Conservation (phyloP, 1,140 invertebrate genomes). For the Sesamia nonagrioides region DNA sequence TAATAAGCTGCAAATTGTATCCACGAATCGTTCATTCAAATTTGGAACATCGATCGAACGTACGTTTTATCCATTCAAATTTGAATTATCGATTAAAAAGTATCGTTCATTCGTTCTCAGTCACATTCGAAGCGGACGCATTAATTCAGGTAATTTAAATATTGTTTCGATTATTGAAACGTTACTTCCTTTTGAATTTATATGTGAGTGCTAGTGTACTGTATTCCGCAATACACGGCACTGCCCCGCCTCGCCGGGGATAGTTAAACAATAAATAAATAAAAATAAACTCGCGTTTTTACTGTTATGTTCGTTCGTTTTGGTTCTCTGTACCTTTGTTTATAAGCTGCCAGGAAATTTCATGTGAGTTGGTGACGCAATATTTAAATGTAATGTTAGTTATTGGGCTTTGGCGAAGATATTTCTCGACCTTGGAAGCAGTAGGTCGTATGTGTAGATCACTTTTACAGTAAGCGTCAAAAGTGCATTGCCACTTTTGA, state of each 20-base stretch:
- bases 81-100: neutral
- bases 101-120: neutral
- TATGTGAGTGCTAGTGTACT: conserved; percentile 80
- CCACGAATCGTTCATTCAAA: no score
- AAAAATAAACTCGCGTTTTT: conserved; percentile 57
- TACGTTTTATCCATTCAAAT: no score
- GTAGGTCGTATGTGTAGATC: neutral
- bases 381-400: conserved; percentile 31
- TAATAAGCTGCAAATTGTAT: no score
- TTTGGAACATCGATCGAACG: neutral
- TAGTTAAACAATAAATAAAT: conserved; percentile 84
- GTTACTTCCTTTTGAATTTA: conserved; percentile 85
- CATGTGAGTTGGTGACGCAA: conserved; percentile 66
- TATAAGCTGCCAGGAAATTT: conserved; percentile 68
- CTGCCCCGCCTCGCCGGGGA: conserved; percentile 72
- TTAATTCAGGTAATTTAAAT: conserved; percentile 59
- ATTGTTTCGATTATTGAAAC: conserved; percentile 80
- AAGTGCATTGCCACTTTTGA: no score
- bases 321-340: conserved; percentile 40
- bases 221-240: conserved; percentile 74
- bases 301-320: conserved; percentile 46
- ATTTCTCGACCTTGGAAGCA: no score
- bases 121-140: neutral
- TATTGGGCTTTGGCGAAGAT: neutral
- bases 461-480: no score